Evolutionary conservation across 1,140 invertebrate genomes (phyloP).

Genomic region (Euura saliciscinereae): DNA sequence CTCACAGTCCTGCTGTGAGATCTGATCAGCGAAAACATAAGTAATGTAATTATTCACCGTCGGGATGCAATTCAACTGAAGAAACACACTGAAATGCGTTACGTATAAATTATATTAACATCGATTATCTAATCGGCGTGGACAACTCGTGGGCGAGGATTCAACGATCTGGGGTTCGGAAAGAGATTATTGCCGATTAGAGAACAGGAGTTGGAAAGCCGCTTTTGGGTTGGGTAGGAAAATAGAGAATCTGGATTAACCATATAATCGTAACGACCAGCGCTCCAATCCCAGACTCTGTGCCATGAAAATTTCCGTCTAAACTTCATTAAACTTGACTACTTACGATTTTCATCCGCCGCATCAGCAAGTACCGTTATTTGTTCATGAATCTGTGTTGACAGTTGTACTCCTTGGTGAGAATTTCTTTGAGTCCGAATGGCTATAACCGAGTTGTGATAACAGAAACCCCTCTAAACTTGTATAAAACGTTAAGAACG

Average conservation of each 20-base stretch:
- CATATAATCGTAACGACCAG: neutral
- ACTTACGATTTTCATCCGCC: neutral
- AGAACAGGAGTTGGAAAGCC: neutral
- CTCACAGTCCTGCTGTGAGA: too few relatives aligned
- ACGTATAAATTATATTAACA: neutral
- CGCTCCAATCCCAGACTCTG: neutral
- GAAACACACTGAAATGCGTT: too few relatives aligned
- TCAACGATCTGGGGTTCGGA: neutral
- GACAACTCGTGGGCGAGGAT: neutral
- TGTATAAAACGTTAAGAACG: too few relatives aligned
- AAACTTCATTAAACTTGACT: neutral
- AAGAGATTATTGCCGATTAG: constrained; percentile 2
- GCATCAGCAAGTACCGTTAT: too few relatives aligned
- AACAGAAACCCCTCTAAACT: too few relatives aligned
- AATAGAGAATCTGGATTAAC: constrained; percentile 5
- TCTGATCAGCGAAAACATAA: too few relatives aligned
- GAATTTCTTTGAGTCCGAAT: too few relatives aligned
- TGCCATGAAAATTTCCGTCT: neutral
- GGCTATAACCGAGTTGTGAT: too few relatives aligned
- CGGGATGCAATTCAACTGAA: too few relatives aligned
- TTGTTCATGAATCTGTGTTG: too few relatives aligned
- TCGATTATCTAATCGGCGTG: neutral
- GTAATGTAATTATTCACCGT: too few relatives aligned
- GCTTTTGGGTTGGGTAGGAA: neutral
- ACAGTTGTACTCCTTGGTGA: too few relatives aligned